Conservation (phyloP, 35 echinoderm and acorn worm genomes). For the Strongylocentrotus purpuratus region DNA sequence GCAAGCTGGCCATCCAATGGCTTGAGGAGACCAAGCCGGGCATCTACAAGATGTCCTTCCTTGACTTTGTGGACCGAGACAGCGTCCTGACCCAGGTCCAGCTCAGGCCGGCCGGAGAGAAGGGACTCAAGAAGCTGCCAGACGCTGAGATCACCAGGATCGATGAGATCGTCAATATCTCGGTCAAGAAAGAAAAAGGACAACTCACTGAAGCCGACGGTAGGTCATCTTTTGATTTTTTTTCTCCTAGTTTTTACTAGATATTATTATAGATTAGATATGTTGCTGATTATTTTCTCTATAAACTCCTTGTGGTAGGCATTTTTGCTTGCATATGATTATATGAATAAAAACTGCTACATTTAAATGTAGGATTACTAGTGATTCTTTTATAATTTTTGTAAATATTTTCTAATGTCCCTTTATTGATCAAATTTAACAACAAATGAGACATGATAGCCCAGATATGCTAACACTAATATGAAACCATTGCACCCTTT, state of each 20-base stretch:
- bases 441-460: too few relatives aligned
- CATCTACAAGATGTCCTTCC: slow-evolving; percentile 85
- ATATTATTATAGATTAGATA: background rate
- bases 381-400: too few relatives aligned
- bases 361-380: too few relatives aligned
- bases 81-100: slow-evolving; percentile 87
- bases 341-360: too few relatives aligned
- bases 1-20: slow-evolving; percentile 83
- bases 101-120: slow-evolving; percentile 66
- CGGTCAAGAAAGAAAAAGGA: slow-evolving; percentile 91
- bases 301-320: too few relatives aligned
- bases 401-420: too few relatives aligned
- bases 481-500: background rate
- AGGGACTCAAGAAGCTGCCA: slow-evolving; percentile 59
- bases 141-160: slow-evolving; percentile 72
- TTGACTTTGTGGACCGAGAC: slow-evolving; percentile 81
- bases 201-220: slow-evolving; percentile 75
- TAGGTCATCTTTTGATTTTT: background rate
- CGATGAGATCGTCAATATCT: slow-evolving; percentile 79
- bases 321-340: too few relatives aligned
- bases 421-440: too few relatives aligned
- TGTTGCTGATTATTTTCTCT: too few relatives aligned
- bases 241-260: background rate
- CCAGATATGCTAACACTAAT: background rate
- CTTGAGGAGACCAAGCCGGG: slow-evolving; percentile 72